phyloP scores from a whole-genome alignment of 2,113 vertebrate genomes.

The Redunca redunca region DNA sequence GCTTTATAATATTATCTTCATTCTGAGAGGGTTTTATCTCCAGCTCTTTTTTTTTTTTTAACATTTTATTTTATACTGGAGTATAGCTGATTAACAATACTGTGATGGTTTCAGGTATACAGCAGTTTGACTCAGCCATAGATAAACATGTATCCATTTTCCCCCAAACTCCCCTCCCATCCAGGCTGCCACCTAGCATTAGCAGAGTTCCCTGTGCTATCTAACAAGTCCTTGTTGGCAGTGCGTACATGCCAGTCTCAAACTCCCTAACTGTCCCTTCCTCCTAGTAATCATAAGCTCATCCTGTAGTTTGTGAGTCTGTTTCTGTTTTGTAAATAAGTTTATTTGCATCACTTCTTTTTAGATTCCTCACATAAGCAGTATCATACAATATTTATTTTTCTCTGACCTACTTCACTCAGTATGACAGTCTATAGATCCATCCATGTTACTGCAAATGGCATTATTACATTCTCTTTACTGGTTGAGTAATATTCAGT shows the following conservation, averaged over 20 bases:
- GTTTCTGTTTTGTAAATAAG: not conserved
- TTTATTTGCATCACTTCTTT: not conserved
- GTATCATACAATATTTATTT: not conserved
- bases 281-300: not conserved
- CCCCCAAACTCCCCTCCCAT: not conserved
- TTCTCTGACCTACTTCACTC: not conserved
- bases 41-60: not conserved
- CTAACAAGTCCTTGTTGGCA: not conserved
- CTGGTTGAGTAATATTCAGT: not conserved
- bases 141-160: not conserved
- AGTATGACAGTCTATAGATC: not conserved
- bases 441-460: not conserved
- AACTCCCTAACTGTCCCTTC: not conserved
- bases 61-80: not conserved
- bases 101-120: not conserved
- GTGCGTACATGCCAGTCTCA: not conserved
- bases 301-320: not conserved
- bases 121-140: not conserved
- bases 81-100: not conserved
- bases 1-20: not conserved
- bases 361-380: not conserved
- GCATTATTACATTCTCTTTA: not conserved
- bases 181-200: not conserved
- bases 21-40: not conserved
- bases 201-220: not conserved